Conservation (phyloP, 2,113 vertebrate species). For the Notarius quadriscutis region DNA sequence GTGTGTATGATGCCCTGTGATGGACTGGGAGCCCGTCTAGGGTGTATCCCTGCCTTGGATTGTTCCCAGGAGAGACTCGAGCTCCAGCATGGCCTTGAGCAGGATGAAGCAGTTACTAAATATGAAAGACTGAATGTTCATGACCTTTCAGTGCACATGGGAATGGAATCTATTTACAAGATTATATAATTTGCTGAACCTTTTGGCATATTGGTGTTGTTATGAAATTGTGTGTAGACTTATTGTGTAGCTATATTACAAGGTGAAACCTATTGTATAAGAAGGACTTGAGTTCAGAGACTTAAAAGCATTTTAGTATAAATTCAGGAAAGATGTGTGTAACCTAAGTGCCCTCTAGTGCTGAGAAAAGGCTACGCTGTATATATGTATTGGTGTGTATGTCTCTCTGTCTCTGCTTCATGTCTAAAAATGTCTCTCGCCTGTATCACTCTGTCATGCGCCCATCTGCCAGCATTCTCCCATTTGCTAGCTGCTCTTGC, state of each 20-base stretch:
- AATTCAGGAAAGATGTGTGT: slow-evolving; percentile 29
- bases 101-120: background rate
- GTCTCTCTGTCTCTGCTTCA: background rate
- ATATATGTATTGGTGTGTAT: background rate
- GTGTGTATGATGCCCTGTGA: background rate
- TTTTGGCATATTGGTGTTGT: slow-evolving; percentile 26
- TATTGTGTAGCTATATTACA: slow-evolving; percentile 27
- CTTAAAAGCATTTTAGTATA: slow-evolving; percentile 12
- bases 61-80: background rate
- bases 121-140: background rate
- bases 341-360: slow-evolving; percentile 77
- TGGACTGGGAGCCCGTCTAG: background rate
- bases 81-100: background rate
- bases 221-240: slow-evolving; percentile 23
- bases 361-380: slow-evolving; percentile 28
- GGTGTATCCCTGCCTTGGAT: background rate
- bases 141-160: slow-evolving; percentile 12
- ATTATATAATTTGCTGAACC: slow-evolving; percentile 25
- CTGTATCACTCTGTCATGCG: slow-evolving; percentile 38
- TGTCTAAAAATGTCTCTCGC: slow-evolving; percentile 17
- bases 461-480: slow-evolving; percentile 40
- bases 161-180: slow-evolving; percentile 25
- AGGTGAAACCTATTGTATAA: slow-evolving; percentile 34
- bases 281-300: background rate
- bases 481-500: slow-evolving; percentile 46